Conservation (phyloP, 2,888 invertebrate genomes). For the Conops quadrifasciatus region DNA sequence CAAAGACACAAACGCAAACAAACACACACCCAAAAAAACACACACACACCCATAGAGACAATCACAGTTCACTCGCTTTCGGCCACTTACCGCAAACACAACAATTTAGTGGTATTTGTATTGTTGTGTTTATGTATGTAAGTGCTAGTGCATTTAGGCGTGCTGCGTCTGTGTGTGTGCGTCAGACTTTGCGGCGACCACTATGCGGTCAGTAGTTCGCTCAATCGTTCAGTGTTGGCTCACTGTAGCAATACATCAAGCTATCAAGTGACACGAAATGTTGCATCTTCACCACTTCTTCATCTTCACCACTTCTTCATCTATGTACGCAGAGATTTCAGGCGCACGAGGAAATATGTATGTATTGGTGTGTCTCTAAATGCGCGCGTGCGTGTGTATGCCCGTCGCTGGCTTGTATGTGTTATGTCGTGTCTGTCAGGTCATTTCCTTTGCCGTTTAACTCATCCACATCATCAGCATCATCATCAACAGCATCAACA, state of each 20-base stretch:
- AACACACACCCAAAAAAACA: neutral
- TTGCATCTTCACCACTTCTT: neutral
- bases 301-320: neutral
- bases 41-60: neutral
- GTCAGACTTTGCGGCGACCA: neutral
- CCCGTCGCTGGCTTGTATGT: neutral
- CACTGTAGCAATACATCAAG: neutral
- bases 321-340: neutral
- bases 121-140: constrained; percentile 4
- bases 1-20: too few species aligned
- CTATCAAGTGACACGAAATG: constrained; percentile 8
- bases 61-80: neutral
- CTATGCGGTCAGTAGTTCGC: neutral
- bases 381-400: neutral
- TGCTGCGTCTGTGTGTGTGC: neutral
- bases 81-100: constrained; percentile 16
- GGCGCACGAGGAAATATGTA: neutral
- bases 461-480: too few species aligned
- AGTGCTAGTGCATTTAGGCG: neutral
- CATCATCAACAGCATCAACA: too few species aligned
- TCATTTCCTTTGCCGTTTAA: too few species aligned
- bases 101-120: constrained; percentile 36
- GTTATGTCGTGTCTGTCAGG: neutral
- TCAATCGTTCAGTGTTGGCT: neutral
- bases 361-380: neutral